These are phyloP conservation scores for Chrysocyon brachyurus DNA, from an alignment of 2,797 vertebrate genomes.

Conservation along the genomic window DNA sequence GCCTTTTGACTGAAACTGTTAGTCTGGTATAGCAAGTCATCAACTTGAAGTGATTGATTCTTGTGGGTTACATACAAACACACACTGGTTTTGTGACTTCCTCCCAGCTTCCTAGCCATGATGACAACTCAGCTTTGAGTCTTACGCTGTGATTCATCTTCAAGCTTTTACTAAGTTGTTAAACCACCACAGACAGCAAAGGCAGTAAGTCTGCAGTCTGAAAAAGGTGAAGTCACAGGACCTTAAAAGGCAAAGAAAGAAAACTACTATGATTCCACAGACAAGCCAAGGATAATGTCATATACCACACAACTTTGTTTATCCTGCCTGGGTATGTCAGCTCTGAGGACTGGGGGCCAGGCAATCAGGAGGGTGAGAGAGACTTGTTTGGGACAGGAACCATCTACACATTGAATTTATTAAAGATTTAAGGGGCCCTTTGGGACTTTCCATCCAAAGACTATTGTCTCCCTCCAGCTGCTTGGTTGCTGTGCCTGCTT, in stretches of 20 bases:
- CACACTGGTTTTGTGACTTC: neutral
- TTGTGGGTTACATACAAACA: neutral
- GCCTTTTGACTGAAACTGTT: neutral
- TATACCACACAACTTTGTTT: neutral
- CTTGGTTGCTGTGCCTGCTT: neutral
- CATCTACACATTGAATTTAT: neutral
- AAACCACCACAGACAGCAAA: neutral
- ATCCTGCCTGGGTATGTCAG: neutral
- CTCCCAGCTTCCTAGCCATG: neutral
- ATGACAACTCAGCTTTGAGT: neutral
- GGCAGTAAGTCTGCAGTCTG: neutral
- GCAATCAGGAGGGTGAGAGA: neutral
- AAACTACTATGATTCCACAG: neutral
- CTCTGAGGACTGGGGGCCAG: neutral
- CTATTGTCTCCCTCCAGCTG: neutral
- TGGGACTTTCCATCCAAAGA: slow-evolving; percentile 36
- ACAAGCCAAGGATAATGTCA: slow-evolving; percentile 12
- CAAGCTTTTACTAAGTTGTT: neutral
- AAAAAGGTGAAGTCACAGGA: neutral
- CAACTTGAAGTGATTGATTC: neutral
- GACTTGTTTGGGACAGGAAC: neutral
- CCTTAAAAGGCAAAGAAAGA: slow-evolving; percentile 24
- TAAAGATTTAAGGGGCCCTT: slow-evolving; percentile 34
- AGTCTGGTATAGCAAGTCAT: neutral
- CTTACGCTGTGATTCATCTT: neutral